Percentiles rank a stretch among this genome's conserved stretches.
Evolutionary conservation across 2,797 vertebrate species (phyloP).

Genomic region (Dallia pectoralis): DNA sequence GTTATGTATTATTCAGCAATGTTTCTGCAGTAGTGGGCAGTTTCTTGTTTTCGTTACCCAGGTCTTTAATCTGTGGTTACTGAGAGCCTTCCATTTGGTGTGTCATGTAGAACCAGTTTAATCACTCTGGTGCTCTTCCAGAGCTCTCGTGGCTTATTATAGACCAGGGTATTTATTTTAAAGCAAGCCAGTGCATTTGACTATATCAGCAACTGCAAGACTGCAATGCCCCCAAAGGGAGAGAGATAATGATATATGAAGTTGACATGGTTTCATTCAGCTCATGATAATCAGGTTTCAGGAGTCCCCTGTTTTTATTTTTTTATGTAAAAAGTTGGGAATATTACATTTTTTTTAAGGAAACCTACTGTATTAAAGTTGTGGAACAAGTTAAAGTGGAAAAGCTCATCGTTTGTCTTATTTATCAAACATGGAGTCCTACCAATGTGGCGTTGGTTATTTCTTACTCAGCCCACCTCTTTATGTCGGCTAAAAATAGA

Average conservation of each 20-base stretch:
- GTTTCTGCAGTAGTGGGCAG: slow-evolving; percentile 8
- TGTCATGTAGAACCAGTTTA: background rate
- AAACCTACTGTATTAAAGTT: background rate
- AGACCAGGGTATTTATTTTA: background rate
- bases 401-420: background rate
- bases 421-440: background rate
- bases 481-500: no score
- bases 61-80: background rate
- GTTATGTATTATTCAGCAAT: slow-evolving; percentile 14
- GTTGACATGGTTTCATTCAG: background rate
- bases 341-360: background rate
- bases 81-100: background rate
- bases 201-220: background rate
- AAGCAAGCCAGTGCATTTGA: background rate
- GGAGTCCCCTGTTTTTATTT: background rate
- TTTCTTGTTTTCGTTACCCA: slow-evolving; percentile 16
- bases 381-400: background rate
- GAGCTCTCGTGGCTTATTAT: background rate
- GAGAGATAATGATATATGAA: background rate
- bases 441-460: background rate
- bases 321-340: background rate
- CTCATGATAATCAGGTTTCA: background rate
- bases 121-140: background rate
- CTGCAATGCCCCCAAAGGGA: background rate
- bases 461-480: background rate